phyloP scores from a whole-genome alignment of 2,113 vertebrate genomes.

The Hyla sarda region DNA sequence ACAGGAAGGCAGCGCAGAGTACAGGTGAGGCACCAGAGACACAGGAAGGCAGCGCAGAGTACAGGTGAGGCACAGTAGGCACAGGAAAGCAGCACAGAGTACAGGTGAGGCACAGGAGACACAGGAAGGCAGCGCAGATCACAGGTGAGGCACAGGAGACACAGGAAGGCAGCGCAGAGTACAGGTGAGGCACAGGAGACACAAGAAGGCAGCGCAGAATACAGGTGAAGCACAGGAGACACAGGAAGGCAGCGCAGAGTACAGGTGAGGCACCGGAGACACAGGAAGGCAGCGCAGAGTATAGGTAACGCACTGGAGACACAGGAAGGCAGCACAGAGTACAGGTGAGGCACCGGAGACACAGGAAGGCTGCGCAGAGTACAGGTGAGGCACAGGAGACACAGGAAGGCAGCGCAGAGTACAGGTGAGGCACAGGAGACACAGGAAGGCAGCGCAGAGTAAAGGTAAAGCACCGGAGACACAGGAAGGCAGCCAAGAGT shows the following conservation, averaged over 20 bases:
- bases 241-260: slow-evolving; percentile 75
- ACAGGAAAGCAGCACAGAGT: slow-evolving; percentile 75
- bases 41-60: slow-evolving; percentile 75
- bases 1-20: slow-evolving; percentile 75
- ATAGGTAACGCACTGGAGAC: slow-evolving; percentile 77
- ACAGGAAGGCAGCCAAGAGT: slow-evolving; percentile 75
- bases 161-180: slow-evolving; percentile 75
- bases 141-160: slow-evolving; percentile 78
- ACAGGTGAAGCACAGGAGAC: slow-evolving; percentile 78
- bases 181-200: slow-evolving; percentile 78
- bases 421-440: slow-evolving; percentile 78
- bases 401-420: slow-evolving; percentile 75
- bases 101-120: slow-evolving; percentile 78
- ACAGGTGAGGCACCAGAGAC: slow-evolving; percentile 78
- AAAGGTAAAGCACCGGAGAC: slow-evolving; percentile 77
- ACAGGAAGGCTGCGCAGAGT: slow-evolving; percentile 75
- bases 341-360: slow-evolving; percentile 78
- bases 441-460: slow-evolving; percentile 75
- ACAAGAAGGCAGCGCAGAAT: slow-evolving; percentile 75
- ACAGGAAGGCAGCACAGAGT: slow-evolving; percentile 75
- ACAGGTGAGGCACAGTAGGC: slow-evolving; percentile 78
- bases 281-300: slow-evolving; percentile 75
- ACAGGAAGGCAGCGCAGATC: slow-evolving; percentile 75
- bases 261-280: slow-evolving; percentile 78
- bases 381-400: slow-evolving; percentile 78